Conservation (phyloP, 2,797 vertebrate species). For the Crax fasciolata region DNA sequence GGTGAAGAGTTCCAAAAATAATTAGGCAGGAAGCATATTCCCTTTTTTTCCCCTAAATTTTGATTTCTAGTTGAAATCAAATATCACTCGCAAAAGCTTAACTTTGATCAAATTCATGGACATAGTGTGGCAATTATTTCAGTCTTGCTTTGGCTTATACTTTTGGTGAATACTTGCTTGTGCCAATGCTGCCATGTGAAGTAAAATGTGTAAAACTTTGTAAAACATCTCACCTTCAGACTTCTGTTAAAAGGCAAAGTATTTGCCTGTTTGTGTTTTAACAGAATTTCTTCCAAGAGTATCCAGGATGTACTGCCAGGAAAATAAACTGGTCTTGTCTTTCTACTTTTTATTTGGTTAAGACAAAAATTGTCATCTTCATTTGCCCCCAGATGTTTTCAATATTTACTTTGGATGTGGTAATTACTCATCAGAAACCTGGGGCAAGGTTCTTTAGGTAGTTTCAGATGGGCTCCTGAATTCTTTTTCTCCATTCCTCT, state of each 20-base stretch:
- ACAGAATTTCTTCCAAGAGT: background rate
- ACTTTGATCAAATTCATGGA: background rate
- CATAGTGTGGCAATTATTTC: background rate
- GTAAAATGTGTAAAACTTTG: background rate
- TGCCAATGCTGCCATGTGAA: background rate
- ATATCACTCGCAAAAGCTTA: background rate
- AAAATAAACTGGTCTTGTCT: background rate
- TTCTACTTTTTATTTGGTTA: background rate
- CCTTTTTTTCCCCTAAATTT: background rate
- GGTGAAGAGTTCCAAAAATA: background rate
- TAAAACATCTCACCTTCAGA: background rate
- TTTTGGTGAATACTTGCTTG: background rate
- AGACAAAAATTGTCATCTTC: background rate
- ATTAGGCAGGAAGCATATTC: background rate
- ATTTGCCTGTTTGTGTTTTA: background rate
- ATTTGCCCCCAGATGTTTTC: background rate
- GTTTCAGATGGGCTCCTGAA: background rate
- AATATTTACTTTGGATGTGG: background rate
- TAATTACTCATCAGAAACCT: background rate
- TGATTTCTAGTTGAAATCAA: background rate
- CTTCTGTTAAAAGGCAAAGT: background rate
- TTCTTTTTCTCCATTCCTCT: background rate
- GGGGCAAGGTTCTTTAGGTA: background rate
- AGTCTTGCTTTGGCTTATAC: background rate
- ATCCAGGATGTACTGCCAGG: background rate